These are phyloP conservation scores for Drosophila prostipennis DNA, from an alignment of 2,888 invertebrate genomes.

Conservation along the genomic window DNA sequence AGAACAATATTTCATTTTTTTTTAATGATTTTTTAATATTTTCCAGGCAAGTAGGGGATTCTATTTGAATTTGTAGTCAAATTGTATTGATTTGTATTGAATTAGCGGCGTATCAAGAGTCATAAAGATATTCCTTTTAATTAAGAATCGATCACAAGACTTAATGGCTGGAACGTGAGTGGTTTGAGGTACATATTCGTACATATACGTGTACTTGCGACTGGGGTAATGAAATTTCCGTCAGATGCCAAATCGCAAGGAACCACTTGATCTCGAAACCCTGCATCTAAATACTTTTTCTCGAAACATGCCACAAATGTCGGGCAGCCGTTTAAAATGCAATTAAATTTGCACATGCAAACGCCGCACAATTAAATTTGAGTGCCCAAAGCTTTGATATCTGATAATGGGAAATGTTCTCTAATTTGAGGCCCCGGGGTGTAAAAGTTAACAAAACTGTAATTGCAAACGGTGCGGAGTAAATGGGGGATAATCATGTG, in stretches of 20 bases:
- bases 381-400: slow-evolving; percentile 35
- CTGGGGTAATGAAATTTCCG: slow-evolving; percentile 16
- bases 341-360: slow-evolving; percentile 46
- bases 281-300: not conserved
- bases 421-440: slow-evolving; percentile 32
- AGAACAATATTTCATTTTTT: slow-evolving; percentile 14
- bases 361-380: slow-evolving; percentile 31
- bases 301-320: slow-evolving; percentile 45
- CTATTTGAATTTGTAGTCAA: slow-evolving; percentile 6
- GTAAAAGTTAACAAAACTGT: slow-evolving; percentile 57
- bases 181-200: not conserved
- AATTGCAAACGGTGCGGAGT: slow-evolving; percentile 50
- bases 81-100: not conserved
- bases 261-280: slow-evolving; percentile 9
- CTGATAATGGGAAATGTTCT: slow-evolving; percentile 31
- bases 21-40: slow-evolving; percentile 20
- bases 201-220: not conserved
- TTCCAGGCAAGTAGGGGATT: not conserved
- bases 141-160: slow-evolving; percentile 31
- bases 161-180: slow-evolving; percentile 2
- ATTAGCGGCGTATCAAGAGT: not conserved
- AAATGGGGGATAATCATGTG: slow-evolving; percentile 63
- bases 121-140: slow-evolving; percentile 16
- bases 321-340: slow-evolving; percentile 41
- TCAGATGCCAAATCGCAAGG: slow-evolving; percentile 2